Base-by-base conservation (phyloP, 2,888 invertebrate genomes). In the Acanthosoma haemorrhoidale region DNA sequence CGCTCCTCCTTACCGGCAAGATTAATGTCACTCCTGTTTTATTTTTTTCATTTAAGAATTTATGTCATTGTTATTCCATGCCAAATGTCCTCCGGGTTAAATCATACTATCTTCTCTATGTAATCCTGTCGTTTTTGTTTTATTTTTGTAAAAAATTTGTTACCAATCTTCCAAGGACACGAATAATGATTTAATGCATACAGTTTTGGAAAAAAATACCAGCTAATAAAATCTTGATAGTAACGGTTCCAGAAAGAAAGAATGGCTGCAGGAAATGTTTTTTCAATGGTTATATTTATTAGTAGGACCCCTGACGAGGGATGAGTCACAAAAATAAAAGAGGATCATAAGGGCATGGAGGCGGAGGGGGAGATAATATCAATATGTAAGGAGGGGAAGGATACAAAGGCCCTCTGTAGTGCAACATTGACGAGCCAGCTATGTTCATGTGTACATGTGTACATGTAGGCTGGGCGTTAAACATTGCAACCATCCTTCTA, bases 371-470 rank as follows among this genome's bases (percentile, higher is more conserved):
- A 25, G 51, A 51, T 51, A 25, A 51, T 51, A 51, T 51, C 51
- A 51, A 51, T 51, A 51, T 51, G 51, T 51, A 25, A 51, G 51
- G 51, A 51, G 51, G 51, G 25, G 51, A n/a, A n/a, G n/a, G n/a
- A 5, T 51, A 25, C 51, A 25, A 51, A 25, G 51, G 25, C 25
- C 43, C 25, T 6, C 51, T 25, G 25, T 25, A 21, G 13, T 51
- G 51, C 51, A 51, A 51, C 51, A 51, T 51, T 51, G 51, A 51
- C n/a, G n/a, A n/a, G n/a, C n/a, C n/a, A n/a, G n/a, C n/a, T n/a
- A n/a, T n/a, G n/a, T n/a, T n/a, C n/a, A n/a, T n/a, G n/a, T n/a
- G n/a, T n/a, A n/a, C n/a, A n/a, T n/a, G n/a, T n/a, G n/a, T n/a
- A n/a, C n/a, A n/a, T n/a, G n/a, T n/a, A n/a, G n/a, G n/a, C n/a